Conservation (phyloP, 2,113 vertebrate species). For the Otolemur garnettii region DNA sequence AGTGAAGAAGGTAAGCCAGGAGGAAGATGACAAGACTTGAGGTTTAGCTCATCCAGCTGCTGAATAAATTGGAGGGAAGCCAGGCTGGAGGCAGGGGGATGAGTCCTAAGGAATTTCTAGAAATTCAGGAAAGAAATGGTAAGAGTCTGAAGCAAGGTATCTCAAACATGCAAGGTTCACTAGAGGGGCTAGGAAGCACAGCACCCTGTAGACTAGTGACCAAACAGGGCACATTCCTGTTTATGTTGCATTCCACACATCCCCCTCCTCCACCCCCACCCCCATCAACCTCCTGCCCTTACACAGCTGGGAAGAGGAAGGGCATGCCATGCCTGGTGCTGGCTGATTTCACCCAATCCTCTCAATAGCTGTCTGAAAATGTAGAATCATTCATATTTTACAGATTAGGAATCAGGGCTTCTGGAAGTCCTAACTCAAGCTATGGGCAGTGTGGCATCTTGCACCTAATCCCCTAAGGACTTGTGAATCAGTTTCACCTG, state of each 20-base stretch:
- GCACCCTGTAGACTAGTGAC: background rate
- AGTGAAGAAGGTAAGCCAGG: background rate
- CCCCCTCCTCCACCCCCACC: background rate
- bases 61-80: background rate
- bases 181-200: background rate
- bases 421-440: background rate
- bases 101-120: slow-evolving; percentile 7
- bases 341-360: background rate
- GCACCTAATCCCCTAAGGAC: background rate
- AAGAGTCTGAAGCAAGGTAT: background rate
- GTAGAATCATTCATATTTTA: background rate
- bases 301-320: background rate
- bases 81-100: background rate
- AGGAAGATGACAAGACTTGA: background rate
- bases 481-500: background rate
- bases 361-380: background rate
- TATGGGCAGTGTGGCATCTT: background rate
- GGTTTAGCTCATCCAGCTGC: background rate
- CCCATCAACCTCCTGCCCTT: accelerated
- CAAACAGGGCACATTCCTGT: background rate
- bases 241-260: no score
- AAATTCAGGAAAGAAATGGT: background rate
- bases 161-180: background rate
- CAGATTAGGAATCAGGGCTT: background rate
- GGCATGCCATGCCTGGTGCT: background rate